A percentile compares a stretch with the other conserved stretches of the same genome.
phyloP scores from a whole-genome alignment of 1,140 invertebrate species.

The Holcopasites calliopsidis region DNA sequence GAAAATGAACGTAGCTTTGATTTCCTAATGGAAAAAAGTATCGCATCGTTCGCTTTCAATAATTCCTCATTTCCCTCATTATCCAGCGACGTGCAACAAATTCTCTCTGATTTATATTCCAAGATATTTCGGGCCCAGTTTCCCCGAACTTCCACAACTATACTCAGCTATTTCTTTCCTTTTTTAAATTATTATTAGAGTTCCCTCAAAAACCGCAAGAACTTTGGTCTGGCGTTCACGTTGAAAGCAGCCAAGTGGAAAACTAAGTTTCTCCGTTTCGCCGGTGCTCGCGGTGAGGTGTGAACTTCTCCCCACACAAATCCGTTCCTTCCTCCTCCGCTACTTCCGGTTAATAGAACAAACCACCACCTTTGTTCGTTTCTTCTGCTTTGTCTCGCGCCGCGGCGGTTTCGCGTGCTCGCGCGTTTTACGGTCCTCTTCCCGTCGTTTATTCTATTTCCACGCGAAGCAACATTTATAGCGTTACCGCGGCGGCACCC shows the following conservation, averaged over 20 bases:
- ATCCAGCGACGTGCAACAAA: background rate
- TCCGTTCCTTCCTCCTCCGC: background rate
- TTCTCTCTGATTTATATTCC: background rate
- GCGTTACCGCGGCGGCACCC: background rate
- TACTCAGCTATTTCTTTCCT: background rate
- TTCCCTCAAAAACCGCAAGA: background rate
- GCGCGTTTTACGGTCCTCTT: background rate
- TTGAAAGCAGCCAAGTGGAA: conserved; percentile 17
- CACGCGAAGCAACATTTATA: background rate
- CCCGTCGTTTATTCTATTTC: background rate
- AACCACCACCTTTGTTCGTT: background rate
- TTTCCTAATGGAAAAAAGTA: background rate
- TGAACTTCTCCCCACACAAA: conserved; percentile 3
- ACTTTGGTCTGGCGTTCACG: background rate
- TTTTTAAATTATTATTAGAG: background rate
- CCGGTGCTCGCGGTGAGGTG: background rate
- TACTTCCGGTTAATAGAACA: background rate
- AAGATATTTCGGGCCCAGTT: background rate
- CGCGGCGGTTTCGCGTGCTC: background rate
- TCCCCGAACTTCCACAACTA: background rate
- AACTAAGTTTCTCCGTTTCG: conserved; percentile 11
- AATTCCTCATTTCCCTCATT: background rate
- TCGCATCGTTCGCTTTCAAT: background rate
- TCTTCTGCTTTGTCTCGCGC: background rate
- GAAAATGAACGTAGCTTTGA: background rate